These are phyloP conservation scores for Columba livia DNA, from an alignment of 2,113 vertebrate species.

Conservation along the genomic window DNA sequence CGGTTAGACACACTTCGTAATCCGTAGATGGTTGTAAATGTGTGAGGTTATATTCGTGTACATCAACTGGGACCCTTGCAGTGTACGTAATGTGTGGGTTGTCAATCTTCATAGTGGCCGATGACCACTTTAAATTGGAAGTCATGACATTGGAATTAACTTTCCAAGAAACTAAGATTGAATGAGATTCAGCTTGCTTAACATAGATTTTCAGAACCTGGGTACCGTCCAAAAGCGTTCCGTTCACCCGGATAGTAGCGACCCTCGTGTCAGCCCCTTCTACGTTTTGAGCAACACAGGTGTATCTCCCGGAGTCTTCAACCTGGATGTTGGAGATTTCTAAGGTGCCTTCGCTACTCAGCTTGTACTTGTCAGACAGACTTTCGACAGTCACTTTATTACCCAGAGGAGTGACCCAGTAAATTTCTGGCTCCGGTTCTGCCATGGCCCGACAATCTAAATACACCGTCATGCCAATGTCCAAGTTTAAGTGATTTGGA, in stretches of 20 bases:
- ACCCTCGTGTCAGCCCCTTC: conserved; percentile 94
- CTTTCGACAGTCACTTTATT: conserved; percentile 89
- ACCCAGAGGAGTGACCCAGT: conserved; percentile 96
- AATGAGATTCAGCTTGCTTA: conserved; percentile 92
- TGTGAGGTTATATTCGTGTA: conserved; percentile 96
- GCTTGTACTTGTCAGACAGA: conserved; percentile 87
- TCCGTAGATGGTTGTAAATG: conserved; percentile 94
- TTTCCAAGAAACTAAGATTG: conserved; percentile 96
- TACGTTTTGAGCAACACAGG: conserved; percentile 93
- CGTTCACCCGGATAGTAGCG: conserved; percentile 89
- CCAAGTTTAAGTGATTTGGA: conserved; percentile 87
- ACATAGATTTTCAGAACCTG: conserved; percentile 94
- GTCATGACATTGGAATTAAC: conserved; percentile 93
- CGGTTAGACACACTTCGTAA: conserved; percentile 94
- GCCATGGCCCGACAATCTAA: conserved; percentile 96
- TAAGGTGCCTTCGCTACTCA: conserved; percentile 89
- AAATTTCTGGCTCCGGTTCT: conserved; percentile 94
- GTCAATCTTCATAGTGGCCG: conserved; percentile 97
- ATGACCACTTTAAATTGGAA: conserved; percentile 96
- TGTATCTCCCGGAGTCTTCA: conserved; percentile 93
- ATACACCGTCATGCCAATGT: conserved; percentile 84
- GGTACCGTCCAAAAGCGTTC: conserved; percentile 88
- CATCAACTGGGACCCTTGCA: conserved; percentile 92
- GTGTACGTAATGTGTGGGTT: conserved; percentile 98
- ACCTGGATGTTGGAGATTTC: conserved; percentile 87